Base-by-base conservation (phyloP, 2,888 invertebrate species). In the Isoperla grammatica region DNA sequence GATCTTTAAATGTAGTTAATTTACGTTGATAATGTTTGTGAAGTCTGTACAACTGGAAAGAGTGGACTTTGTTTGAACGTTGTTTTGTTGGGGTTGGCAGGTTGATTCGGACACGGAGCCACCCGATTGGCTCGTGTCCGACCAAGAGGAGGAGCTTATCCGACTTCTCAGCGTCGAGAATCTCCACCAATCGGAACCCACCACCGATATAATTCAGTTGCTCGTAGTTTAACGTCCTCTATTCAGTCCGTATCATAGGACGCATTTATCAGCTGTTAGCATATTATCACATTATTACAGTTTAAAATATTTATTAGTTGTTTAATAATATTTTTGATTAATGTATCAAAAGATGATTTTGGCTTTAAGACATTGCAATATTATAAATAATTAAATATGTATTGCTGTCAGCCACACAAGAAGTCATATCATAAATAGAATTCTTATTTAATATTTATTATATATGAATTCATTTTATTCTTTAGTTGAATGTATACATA, bases 101-200 rank as follows among this genome's bases (percentile, higher is more conserved):
- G 63, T 61, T 56, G 86, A 85, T 73, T 86, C 86, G 29, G 86
- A 87, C 73, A 85, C 85, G 49, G 64, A 64, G 56, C 61, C 63
- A 53, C 59, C 68, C 56, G 87, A 88, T 72, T 81, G 87, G 78
- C 85, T 86, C 78, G 83, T 85, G 72, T 88, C 88, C 17, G 87
- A 88, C 72, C 87, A 87, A 75, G 88, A 88, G 71, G 88, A 88
- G 66, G 88, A 88, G 75, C 78, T 88, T 53, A 77, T 88, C 69
- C 84, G 85, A 68, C 83, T 88, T 68, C 78, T 87, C 67, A 86
- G 86, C 75, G 84, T 69, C 59, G 72, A 71, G 65, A 69, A 70
- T 62, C 67, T 71, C 57, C 66, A 67, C 56, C 66, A 66, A 62
- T 59, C 64, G 15, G 64, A 64, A 57, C 58, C 61, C 56, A 63